Percentiles rank a stretch among this genome's conserved stretches.
Evolutionary conservation across 2,113 vertebrate species (phyloP).

Genomic region (Etia nguti): DNA sequence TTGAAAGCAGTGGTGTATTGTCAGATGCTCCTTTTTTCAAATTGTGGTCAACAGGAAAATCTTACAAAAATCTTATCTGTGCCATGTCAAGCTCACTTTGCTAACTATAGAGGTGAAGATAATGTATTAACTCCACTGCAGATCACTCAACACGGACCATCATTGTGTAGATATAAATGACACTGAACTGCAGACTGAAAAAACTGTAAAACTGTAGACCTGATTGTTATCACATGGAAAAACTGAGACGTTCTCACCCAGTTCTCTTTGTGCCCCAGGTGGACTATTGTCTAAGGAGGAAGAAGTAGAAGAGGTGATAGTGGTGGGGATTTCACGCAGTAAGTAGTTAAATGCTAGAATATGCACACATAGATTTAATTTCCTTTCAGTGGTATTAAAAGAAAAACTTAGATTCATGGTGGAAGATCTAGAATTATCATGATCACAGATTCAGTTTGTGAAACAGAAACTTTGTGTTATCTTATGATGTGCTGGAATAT

Average conservation of each 20-base stretch:
- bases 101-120: neutral
- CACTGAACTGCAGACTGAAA: neutral
- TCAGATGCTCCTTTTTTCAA: neutral
- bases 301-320: neutral
- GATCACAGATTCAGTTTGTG: neutral
- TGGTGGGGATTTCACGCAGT: neutral
- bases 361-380: neutral
- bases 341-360: neutral
- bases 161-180: neutral
- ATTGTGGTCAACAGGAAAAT: neutral
- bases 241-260: slow-evolving; percentile 3
- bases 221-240: neutral
- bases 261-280: neutral
- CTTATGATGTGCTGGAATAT: neutral
- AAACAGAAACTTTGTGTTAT: neutral
- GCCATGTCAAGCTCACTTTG: neutral
- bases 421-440: neutral
- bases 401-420: neutral
- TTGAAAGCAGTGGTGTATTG: fast-evolving
- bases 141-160: neutral
- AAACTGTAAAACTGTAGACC: neutral
- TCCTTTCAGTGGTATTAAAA: neutral
- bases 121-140: neutral
- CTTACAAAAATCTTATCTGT: neutral
- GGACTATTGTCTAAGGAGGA: neutral